phyloP scores from a whole-genome alignment of 2,797 vertebrate species.

The Chaenodraco wilsoni region DNA sequence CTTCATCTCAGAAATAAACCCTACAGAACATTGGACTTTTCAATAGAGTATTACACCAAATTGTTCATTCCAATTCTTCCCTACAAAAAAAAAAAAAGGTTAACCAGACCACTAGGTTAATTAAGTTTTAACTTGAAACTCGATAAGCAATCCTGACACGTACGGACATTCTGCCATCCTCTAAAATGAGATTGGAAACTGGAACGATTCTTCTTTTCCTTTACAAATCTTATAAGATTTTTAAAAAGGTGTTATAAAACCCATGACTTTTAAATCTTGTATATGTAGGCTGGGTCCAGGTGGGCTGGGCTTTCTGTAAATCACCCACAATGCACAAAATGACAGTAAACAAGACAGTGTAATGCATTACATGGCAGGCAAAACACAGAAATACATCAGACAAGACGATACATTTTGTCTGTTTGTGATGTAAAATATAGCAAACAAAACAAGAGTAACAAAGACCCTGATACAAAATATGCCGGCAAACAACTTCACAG shows the following conservation, averaged over 20 bases:
- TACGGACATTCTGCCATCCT: conserved; percentile 21
- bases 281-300: conserved; percentile 21
- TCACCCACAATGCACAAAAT: conserved; percentile 33
- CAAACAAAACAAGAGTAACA: conserved; percentile 75
- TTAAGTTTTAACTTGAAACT: conserved; percentile 1
- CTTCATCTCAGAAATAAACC: conserved; percentile 8
- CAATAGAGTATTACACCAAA: not conserved
- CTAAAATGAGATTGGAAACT: conserved; percentile 39
- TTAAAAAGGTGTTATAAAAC: conserved; percentile 52
- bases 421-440: conserved; percentile 37
- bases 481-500: conserved; percentile 96
- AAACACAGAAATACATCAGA: conserved; percentile 66
- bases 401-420: conserved; percentile 63
- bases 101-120: not conserved
- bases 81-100: conserved; percentile 18
- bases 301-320: conserved; percentile 39
- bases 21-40: conserved; percentile 19
- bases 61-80: not conserved
- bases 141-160: conserved; percentile 6
- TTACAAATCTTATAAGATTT: conserved; percentile 53
- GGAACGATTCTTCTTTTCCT: conserved; percentile 26
- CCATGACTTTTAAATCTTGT: conserved; percentile 31
- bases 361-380: conserved; percentile 8
- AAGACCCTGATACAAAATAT: conserved; percentile 91
- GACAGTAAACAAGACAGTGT: conserved; percentile 29